Evolutionary conservation across 2,113 vertebrate genomes (phyloP).

Genomic region (Rissa tridactyla): DNA sequence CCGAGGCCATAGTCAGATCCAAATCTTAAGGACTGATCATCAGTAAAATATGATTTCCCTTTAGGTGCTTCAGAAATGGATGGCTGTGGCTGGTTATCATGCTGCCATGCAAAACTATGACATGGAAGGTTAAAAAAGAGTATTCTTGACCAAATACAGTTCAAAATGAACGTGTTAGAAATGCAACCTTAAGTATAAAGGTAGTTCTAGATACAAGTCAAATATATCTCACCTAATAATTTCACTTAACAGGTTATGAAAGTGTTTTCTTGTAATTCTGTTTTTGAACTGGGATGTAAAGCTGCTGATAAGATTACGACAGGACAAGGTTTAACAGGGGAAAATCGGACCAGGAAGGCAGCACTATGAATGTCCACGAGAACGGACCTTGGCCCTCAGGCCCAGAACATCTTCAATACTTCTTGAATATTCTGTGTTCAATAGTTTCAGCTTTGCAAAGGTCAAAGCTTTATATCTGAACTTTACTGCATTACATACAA

Average conservation of each 20-base stretch:
- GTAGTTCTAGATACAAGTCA: not conserved
- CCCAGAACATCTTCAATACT: not conserved
- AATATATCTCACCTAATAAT: not conserved
- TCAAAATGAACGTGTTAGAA: not conserved
- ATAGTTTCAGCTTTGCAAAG: not conserved
- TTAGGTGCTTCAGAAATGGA: not conserved
- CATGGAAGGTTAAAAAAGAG: not conserved
- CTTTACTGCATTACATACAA: not conserved
- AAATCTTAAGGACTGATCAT: not conserved
- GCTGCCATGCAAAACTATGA: not conserved
- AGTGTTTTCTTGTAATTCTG: not conserved
- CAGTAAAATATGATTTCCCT: not conserved
- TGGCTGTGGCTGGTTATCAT: not conserved
- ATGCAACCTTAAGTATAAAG: not conserved
- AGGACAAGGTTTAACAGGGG: not conserved
- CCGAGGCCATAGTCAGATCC: not conserved
- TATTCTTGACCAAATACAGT: not conserved
- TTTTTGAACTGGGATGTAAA: not conserved
- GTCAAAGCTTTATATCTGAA: not conserved
- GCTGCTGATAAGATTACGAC: not conserved
- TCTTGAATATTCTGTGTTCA: not conserved
- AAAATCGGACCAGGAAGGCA: not conserved
- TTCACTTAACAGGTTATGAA: not conserved
- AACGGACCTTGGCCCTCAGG: rapidly evolving
- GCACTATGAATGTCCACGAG: not conserved